Conservation (phyloP, 1,140 invertebrate species). For the Meloidogyne chitwoodi region DNA sequence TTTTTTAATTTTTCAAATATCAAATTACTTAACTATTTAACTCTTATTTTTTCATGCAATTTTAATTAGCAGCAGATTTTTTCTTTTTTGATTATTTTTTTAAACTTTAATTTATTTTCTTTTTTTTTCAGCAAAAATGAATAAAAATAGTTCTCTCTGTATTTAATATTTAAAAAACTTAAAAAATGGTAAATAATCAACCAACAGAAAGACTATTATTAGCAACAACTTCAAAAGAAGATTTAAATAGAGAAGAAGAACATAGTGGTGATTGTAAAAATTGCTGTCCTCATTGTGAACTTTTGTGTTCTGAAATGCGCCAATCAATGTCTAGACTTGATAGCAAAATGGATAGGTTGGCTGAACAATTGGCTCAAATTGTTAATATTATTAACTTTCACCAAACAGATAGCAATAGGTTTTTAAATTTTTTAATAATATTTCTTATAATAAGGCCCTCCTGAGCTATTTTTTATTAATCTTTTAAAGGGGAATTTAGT, state of each 20-base stretch:
- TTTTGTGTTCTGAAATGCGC: slow-evolving; percentile 1
- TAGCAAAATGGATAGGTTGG: slow-evolving; percentile 3
- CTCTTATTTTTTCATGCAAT: background rate
- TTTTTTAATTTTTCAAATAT: background rate
- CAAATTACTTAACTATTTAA: background rate
- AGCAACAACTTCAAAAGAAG: background rate
- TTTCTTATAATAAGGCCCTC: too few relatives aligned
- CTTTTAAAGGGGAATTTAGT: too few relatives aligned
- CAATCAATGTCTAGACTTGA: slow-evolving; percentile 5
- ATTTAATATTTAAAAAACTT: background rate
- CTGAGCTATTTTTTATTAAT: too few relatives aligned
- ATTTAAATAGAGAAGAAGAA: too few relatives aligned
- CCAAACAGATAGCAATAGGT: background rate
- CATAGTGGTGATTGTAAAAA: background rate
- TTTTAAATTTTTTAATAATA: background rate
- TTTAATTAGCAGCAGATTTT: background rate
- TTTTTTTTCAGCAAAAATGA: background rate
- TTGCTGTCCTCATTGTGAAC: background rate
- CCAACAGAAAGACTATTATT: background rate
- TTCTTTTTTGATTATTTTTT: background rate
- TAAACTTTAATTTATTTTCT: background rate
- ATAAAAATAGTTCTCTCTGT: background rate
- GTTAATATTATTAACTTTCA: background rate
- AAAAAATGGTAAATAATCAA: background rate
- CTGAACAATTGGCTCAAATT: slow-evolving; percentile 10